phyloP scores from a whole-genome alignment of 2,113 vertebrate genomes.

The Petaurus breviceps region DNA sequence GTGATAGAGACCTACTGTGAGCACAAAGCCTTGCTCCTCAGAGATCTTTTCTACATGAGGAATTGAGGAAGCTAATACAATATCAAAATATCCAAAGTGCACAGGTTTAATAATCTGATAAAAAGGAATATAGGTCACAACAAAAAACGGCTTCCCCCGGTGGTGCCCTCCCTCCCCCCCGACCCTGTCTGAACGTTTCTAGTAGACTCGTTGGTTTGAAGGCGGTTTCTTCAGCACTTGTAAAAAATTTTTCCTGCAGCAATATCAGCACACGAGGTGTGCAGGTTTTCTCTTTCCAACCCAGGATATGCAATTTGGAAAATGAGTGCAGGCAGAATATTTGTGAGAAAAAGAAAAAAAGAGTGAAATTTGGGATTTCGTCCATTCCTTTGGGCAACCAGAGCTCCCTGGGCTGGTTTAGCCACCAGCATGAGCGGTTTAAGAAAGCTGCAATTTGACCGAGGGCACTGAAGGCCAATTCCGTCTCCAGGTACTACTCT shows the following conservation, averaged over 20 bases:
- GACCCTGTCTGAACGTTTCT: constrained; percentile 54
- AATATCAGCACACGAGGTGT: constrained; percentile 79
- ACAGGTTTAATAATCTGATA: constrained; percentile 88
- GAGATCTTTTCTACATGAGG: constrained; percentile 86
- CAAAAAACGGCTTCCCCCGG: constrained; percentile 72
- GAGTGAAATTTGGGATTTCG: constrained; percentile 80
- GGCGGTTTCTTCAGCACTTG: constrained; percentile 86
- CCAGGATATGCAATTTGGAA: constrained; percentile 75
- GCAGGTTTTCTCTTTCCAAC: constrained; percentile 82
- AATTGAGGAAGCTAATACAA: constrained; percentile 87
- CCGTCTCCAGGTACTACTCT: constrained; percentile 89
- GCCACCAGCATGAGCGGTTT: constrained; percentile 78
- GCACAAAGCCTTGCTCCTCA: constrained; percentile 87
- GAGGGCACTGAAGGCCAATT: constrained; percentile 81
- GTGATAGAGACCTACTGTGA: constrained; percentile 71
- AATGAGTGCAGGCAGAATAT: constrained; percentile 78
- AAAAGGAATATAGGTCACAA: constrained; percentile 80
- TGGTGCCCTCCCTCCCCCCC: background rate
- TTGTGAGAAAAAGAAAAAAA: constrained; percentile 36
- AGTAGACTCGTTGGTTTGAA: constrained; percentile 76
- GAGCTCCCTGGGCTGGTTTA: constrained; percentile 68
- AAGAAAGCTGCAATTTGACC: constrained; percentile 85
- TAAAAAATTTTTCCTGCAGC: constrained; percentile 88
- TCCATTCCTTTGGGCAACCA: constrained; percentile 85
- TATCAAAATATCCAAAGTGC: constrained; percentile 95